phyloP scores from a whole-genome alignment of 2,113 vertebrate genomes.

The Anhinga anhinga region DNA sequence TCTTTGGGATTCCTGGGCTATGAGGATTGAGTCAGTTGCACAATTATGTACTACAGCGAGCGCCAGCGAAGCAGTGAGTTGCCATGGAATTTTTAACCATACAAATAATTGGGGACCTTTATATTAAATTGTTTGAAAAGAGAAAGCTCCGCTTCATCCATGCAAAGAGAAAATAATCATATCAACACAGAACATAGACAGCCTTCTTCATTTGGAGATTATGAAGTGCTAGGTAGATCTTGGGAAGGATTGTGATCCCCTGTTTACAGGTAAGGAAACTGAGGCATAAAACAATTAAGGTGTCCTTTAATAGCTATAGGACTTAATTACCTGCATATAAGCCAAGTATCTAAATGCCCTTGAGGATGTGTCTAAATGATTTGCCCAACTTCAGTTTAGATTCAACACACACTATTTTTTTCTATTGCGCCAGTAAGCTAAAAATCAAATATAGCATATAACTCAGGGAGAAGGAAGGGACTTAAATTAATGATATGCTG shows the following conservation, averaged over 20 bases:
- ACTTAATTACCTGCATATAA: not conserved
- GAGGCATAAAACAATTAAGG: not conserved
- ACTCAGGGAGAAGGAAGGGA: not conserved
- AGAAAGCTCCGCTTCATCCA: not conserved
- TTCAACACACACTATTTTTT: not conserved
- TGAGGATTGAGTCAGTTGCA: not conserved
- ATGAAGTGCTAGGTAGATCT: not conserved
- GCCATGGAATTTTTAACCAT: not conserved
- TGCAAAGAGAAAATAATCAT: not conserved
- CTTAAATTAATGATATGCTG: not conserved
- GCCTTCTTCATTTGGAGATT: not conserved
- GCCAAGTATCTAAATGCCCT: not conserved
- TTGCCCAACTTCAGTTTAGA: not conserved
- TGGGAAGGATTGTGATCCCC: not conserved
- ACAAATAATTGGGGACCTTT: not conserved
- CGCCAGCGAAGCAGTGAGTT: slow-evolving; percentile 7
- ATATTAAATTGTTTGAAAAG: not conserved
- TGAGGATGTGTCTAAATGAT: not conserved
- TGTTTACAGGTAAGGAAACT: not conserved
- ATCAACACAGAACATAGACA: not conserved
- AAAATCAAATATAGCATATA: not conserved
- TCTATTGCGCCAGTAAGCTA: not conserved
- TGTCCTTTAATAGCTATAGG: not conserved
- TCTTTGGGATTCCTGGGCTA: not conserved
- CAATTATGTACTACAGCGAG: not conserved